Percentiles rank a stretch among this genome's conserved stretches.
Evolutionary conservation across 1,140 invertebrate genomes (phyloP).

Genomic region (Globodera rostochiensis): DNA sequence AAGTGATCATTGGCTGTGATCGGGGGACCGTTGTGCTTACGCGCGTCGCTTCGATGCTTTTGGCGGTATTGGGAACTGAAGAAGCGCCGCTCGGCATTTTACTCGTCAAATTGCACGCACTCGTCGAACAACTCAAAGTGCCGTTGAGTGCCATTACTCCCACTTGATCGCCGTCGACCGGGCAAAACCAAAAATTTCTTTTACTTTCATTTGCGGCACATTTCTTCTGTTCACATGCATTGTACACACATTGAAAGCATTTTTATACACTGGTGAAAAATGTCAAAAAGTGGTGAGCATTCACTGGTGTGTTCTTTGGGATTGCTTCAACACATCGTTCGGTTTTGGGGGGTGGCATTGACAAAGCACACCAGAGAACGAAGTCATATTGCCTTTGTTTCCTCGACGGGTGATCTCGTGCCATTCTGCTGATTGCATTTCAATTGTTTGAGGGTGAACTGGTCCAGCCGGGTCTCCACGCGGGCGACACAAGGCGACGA

Average conservation of each 20-base stretch:
- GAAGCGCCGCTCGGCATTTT: conserved; percentile 31
- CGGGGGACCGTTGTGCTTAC: conserved; percentile 37
- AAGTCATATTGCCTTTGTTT: too few relatives aligned
- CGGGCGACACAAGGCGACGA: neutral
- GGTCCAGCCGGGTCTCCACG: neutral
- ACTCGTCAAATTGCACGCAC: conserved; percentile 34
- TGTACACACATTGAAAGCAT: too few relatives aligned
- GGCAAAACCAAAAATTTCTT: too few relatives aligned
- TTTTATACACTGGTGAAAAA: neutral
- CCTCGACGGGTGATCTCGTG: too few relatives aligned
- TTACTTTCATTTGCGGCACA: too few relatives aligned
- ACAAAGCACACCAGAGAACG: neutral
- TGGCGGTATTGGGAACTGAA: conserved; percentile 35
- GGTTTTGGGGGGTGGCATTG: neutral
- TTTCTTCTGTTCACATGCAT: too few relatives aligned
- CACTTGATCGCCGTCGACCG: neutral
- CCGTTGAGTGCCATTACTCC: conserved; percentile 27
- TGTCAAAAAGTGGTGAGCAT: neutral
- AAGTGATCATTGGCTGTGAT: conserved; percentile 36
- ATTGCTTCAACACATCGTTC: neutral
- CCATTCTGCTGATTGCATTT: neutral
- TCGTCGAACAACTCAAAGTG: conserved; percentile 37
- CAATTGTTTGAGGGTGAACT: neutral
- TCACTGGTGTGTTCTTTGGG: conserved; percentile 17
- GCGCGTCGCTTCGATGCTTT: conserved; percentile 40